Conservation (phyloP, 1,140 invertebrate species). For the Physella acuta region DNA sequence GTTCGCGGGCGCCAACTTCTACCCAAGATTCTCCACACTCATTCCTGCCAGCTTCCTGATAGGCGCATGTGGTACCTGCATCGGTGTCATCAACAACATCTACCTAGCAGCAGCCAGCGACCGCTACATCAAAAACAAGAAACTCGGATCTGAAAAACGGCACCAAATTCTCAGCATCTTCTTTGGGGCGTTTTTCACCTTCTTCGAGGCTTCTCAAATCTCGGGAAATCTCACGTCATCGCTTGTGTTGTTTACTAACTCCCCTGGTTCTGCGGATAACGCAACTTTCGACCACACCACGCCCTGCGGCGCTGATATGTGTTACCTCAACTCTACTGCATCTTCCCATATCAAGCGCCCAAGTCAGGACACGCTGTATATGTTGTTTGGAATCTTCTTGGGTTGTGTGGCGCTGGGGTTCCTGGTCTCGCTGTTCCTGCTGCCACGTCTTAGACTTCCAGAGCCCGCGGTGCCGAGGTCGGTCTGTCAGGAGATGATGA, state of each 20-base stretch:
- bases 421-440: constrained; percentile 30
- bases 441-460: constrained; percentile 31
- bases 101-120: constrained; percentile 30
- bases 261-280: constrained; percentile 3
- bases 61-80: constrained; percentile 27
- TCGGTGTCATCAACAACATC: constrained; percentile 38
- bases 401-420: constrained; percentile 38
- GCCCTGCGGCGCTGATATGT: constrained; percentile 22
- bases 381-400: constrained; percentile 39
- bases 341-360: constrained; percentile 31
- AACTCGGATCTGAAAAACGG: constrained; percentile 13
- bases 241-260: constrained; percentile 27
- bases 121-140: constrained; percentile 5
- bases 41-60: constrained; percentile 32
- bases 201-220: constrained; percentile 38
- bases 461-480: neutral
- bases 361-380: constrained; percentile 35
- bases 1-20: constrained; percentile 57
- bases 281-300: neutral
- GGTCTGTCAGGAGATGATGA: constrained; percentile 7
- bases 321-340: neutral
- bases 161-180: constrained; percentile 36
- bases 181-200: constrained; percentile 40
- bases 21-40: constrained; percentile 38
- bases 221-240: constrained; percentile 39